phyloP scores from a whole-genome alignment of 1,140 invertebrate species.

The Galleria mellonella region DNA sequence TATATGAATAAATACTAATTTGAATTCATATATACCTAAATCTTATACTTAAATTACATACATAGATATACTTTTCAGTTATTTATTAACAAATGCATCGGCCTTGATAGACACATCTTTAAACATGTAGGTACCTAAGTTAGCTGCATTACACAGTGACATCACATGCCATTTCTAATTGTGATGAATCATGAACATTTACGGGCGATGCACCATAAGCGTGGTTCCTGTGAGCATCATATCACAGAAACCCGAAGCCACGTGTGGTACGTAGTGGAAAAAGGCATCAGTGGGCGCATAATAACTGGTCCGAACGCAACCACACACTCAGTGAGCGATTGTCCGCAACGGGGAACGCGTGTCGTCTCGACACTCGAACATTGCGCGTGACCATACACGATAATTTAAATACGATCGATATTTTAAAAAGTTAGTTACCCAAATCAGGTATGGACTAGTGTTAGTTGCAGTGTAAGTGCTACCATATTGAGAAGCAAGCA shows the following conservation, averaged over 20 bases:
- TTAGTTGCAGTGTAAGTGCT: slow-evolving; percentile 40
- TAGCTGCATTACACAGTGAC: slow-evolving; percentile 42
- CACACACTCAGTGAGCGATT: slow-evolving; percentile 60
- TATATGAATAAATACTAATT: too few relatives aligned
- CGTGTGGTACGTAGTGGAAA: slow-evolving; percentile 57
- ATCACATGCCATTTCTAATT: slow-evolving; percentile 60
- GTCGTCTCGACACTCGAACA: slow-evolving; percentile 27
- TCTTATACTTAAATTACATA: too few relatives aligned
- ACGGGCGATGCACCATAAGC: slow-evolving; percentile 65
- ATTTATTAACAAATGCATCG: too few relatives aligned
- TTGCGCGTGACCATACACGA: slow-evolving; percentile 52
- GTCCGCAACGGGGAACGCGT: slow-evolving; percentile 50
- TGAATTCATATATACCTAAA: too few relatives aligned
- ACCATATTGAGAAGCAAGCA: slow-evolving; percentile 9
- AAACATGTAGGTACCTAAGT: too few relatives aligned
- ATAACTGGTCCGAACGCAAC: slow-evolving; percentile 54
- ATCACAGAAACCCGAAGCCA: slow-evolving; percentile 50
- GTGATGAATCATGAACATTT: slow-evolving; percentile 65
- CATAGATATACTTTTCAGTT: too few relatives aligned
- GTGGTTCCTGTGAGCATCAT: slow-evolving; percentile 41
- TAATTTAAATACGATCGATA: slow-evolving; percentile 29
- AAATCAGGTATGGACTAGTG: slow-evolving; percentile 31
- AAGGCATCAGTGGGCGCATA: slow-evolving; percentile 63
- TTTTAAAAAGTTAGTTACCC: slow-evolving; percentile 11
- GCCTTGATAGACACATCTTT: too few relatives aligned